Percentiles rank a stretch among this genome's conserved stretches.
phyloP scores from a whole-genome alignment of 1,140 invertebrate genomes.

The Bombus sylvicola region DNA sequence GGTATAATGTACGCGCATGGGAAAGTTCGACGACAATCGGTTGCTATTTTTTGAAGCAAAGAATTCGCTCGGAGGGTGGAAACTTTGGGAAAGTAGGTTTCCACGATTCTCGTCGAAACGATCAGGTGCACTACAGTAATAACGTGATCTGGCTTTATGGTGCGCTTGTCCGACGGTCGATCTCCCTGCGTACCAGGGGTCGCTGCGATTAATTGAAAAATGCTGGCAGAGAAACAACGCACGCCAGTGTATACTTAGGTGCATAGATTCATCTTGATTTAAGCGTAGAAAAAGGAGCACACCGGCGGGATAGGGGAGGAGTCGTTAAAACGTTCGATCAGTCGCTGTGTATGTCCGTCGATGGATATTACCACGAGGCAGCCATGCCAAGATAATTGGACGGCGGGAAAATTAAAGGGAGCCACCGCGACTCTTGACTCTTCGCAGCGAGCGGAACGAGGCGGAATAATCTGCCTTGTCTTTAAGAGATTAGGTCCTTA shows the following conservation, averaged over 20 bases:
- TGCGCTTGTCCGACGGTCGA: background rate
- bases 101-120: background rate
- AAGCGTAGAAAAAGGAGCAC: slow-evolving; percentile 1
- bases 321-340: slow-evolving; percentile 73
- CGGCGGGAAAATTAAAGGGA: slow-evolving; percentile 76
- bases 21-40: background rate
- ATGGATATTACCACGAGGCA: slow-evolving; percentile 63
- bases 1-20: background rate
- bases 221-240: no score
- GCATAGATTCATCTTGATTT: slow-evolving; percentile 7
- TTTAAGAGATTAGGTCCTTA: slow-evolving; percentile 73
- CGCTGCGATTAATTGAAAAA: slow-evolving; percentile 31
- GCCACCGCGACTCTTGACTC: slow-evolving; percentile 57
- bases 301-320: slow-evolving; percentile 12
- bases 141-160: background rate
- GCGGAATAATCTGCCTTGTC: slow-evolving; percentile 73
- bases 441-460: slow-evolving; percentile 65
- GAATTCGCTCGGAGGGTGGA: background rate
- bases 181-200: no score
- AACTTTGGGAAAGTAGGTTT: background rate
- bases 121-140: background rate
- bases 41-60: no score
- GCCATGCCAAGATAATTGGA: slow-evolving; percentile 73
- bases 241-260: background rate
- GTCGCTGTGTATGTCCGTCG: slow-evolving; percentile 57